phyloP scores from a whole-genome alignment of 2,113 vertebrate species.

The Hiodon tergisus region DNA sequence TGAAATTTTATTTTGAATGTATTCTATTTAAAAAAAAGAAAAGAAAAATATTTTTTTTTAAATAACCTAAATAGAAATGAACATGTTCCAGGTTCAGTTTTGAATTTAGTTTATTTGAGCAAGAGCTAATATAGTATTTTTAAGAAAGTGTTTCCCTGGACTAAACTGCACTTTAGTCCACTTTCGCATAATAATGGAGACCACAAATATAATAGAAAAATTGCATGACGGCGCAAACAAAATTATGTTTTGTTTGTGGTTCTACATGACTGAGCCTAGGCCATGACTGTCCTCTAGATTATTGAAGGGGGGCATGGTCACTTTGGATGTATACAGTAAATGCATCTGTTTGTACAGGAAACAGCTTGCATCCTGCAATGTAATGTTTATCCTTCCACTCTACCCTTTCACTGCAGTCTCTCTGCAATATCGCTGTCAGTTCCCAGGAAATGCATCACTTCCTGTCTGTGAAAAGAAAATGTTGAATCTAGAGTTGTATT shows the following conservation, averaged over 20 bases:
- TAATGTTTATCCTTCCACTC: constrained; percentile 47
- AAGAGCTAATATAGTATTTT: too few relatives aligned
- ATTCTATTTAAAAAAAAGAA: too few relatives aligned
- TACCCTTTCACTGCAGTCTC: constrained; percentile 35
- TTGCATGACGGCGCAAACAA: too few relatives aligned
- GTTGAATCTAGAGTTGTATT: constrained; percentile 23
- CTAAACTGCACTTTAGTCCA: too few relatives aligned
- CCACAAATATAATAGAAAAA: too few relatives aligned
- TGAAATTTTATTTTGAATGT: too few relatives aligned
- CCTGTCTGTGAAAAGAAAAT: constrained; percentile 22
- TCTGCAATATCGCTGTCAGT: constrained; percentile 36
- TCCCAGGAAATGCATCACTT: constrained; percentile 31
- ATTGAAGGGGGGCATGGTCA: constrained; percentile 31
- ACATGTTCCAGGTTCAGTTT: too few relatives aligned
- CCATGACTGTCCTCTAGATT: constrained; percentile 24
- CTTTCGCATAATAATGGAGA: too few relatives aligned
- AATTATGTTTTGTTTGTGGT: constrained; percentile 11
- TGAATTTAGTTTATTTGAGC: too few relatives aligned
- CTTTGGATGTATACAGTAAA: constrained; percentile 37
- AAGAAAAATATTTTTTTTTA: too few relatives aligned
- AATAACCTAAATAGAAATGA: too few relatives aligned
- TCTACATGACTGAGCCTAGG: neutral
- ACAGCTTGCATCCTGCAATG: constrained; percentile 61
- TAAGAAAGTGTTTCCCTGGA: too few relatives aligned
- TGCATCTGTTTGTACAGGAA: constrained; percentile 68